Conservation (phyloP, 1,140 invertebrate genomes). For the Elymnias hypermnestra region DNA sequence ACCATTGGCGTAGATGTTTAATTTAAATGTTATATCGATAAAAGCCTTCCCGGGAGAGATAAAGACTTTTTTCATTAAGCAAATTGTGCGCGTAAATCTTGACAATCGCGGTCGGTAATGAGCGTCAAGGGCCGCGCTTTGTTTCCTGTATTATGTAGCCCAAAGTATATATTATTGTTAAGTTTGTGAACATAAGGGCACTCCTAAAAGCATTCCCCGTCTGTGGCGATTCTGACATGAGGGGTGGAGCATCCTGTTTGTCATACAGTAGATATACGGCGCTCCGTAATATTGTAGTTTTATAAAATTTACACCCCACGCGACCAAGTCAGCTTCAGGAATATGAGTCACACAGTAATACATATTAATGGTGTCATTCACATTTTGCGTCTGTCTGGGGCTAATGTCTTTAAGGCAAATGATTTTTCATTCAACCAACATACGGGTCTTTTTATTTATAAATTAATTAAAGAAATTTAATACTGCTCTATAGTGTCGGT, state of each 20-base stretch:
- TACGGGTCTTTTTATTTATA: too few species aligned
- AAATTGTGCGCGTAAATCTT: slow-evolving; percentile 44
- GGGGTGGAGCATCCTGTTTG: slow-evolving; percentile 17
- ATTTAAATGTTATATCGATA: slow-evolving; percentile 59
- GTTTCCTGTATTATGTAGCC: slow-evolving; percentile 17
- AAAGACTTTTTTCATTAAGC: slow-evolving; percentile 30
- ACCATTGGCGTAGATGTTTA: slow-evolving; percentile 49
- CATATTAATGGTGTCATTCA: slow-evolving; percentile 17
- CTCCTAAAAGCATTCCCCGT: slow-evolving; percentile 18
- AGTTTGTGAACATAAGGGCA: slow-evolving; percentile 9
- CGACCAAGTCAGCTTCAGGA: slow-evolving; percentile 7
- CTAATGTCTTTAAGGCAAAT: slow-evolving; percentile 9
- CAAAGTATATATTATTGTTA: neutral
- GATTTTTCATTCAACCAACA: too few species aligned
- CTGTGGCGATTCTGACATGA: slow-evolving; percentile 5
- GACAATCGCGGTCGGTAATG: slow-evolving; percentile 31
- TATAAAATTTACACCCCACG: slow-evolving; percentile 10
- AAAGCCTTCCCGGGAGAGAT: slow-evolving; percentile 25
- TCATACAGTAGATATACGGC: slow-evolving; percentile 8
- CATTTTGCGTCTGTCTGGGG: slow-evolving; percentile 12
- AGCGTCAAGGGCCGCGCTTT: slow-evolving; percentile 17
- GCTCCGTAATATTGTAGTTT: slow-evolving; percentile 9
- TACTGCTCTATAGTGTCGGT: too few species aligned
- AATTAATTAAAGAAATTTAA: too few species aligned
- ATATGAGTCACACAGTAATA: slow-evolving; percentile 17